Conservation (phyloP, 2,888 invertebrate species). For the Leptopilina drosophilae region DNA sequence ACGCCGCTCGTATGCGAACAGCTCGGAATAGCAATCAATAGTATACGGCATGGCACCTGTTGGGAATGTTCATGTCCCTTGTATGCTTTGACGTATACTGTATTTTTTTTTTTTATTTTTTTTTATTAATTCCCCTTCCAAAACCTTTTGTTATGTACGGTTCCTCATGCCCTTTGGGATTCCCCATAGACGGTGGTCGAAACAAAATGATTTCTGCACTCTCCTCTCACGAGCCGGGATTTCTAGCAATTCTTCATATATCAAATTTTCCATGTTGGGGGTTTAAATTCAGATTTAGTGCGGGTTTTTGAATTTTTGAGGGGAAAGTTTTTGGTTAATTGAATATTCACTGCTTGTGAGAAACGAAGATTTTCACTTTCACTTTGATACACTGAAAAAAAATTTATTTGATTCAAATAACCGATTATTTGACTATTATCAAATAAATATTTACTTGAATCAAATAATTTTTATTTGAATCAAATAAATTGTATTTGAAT, state of each 20-base stretch:
- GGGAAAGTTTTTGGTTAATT: no score
- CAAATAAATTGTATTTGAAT: no score
- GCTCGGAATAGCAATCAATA: conserved; percentile 71
- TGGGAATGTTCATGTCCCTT: conserved; percentile 65
- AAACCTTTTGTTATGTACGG: background rate
- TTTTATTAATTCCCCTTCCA: background rate
- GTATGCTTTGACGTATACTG: conserved; percentile 52
- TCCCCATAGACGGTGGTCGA: background rate
- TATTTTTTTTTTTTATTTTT: background rate
- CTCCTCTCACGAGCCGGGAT: background rate
- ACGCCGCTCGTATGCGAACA: conserved; percentile 62
- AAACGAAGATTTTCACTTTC: no score
- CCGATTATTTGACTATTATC: no score
- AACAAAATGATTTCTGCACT: conserved; percentile 13
- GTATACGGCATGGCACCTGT: conserved; percentile 63
- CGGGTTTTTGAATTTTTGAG: no score
- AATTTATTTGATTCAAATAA: no score
- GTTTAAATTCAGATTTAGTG: background rate
- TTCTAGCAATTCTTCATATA: background rate
- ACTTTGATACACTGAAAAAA: no score
- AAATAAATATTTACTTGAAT: no score
- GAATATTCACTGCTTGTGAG: no score
- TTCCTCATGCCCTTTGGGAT: background rate
- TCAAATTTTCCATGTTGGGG: conserved; percentile 4
- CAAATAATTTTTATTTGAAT: no score